Conservation (phyloP, 2,888 invertebrate species). For the Heteromurus nitidus region DNA sequence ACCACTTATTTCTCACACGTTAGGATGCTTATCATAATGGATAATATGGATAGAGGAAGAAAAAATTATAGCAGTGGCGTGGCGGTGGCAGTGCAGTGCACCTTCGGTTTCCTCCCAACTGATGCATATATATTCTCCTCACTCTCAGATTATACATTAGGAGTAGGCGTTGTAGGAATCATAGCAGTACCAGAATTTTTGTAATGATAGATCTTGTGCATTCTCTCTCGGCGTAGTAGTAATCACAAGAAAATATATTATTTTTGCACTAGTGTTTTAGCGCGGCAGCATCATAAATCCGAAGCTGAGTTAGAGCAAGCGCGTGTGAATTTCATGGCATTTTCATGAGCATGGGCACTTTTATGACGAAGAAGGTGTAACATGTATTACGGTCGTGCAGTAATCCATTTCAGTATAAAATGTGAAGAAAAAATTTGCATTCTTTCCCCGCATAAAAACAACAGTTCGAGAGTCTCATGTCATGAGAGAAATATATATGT, state of each 20-base stretch:
- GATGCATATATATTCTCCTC: not conserved
- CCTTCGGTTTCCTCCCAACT: not conserved
- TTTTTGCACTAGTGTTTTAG: conserved; percentile 24
- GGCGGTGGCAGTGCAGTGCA: not conserved
- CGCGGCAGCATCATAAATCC: conserved; percentile 17
- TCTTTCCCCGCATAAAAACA: conserved; percentile 3
- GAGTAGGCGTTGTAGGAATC: conserved; percentile 22
- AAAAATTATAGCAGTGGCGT: not conserved
- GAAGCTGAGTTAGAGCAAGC: conserved; percentile 22
- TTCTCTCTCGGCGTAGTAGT: not conserved
- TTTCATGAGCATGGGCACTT: conserved; percentile 42
- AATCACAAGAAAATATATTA: not conserved
- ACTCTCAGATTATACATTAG: not conserved
- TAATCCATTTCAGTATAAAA: not conserved
- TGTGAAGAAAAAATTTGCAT: not conserved
- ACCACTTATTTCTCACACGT: not conserved
- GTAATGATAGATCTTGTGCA: conserved; percentile 32
- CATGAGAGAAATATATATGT: conserved; percentile 3
- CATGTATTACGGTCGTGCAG: conserved; percentile 22
- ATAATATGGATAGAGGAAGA: not conserved
- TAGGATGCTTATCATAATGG: conserved; percentile 8
- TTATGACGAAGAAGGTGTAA: conserved; percentile 18
- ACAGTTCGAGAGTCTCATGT: not conserved
- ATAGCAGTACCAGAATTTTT: not conserved
- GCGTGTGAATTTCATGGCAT: conserved; percentile 59